These are phyloP conservation scores for Alligator mississippiensis DNA, from an alignment of 2,113 vertebrate species.

Conservation along the genomic window DNA sequence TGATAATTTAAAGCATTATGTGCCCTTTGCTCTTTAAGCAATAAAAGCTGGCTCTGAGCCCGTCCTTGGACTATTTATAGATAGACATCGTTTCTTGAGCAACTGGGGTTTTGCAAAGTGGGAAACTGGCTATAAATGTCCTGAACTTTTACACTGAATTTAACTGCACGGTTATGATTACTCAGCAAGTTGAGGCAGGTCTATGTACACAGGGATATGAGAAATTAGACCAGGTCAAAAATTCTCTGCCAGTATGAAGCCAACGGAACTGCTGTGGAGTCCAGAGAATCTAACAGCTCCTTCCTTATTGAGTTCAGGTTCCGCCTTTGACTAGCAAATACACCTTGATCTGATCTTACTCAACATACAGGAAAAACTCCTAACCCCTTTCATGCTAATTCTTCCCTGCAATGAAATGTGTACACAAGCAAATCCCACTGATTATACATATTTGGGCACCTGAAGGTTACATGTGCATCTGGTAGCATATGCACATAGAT, in stretches of 20 bases:
- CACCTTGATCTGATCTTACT: neutral
- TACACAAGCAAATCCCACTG: neutral
- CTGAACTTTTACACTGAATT: neutral
- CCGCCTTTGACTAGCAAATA: too few relatives aligned
- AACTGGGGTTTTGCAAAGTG: neutral
- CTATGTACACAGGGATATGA: neutral
- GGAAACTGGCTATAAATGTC: neutral
- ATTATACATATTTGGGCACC: neutral
- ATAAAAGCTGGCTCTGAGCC: fast-evolving
- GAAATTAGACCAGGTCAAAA: neutral
- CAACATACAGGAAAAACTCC: neutral
- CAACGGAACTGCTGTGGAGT: neutral
- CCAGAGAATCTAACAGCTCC: neutral
- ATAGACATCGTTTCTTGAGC: neutral
- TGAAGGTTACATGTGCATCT: neutral
- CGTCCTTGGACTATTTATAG: neutral
- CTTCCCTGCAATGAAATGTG: neutral
- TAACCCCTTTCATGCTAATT: neutral
- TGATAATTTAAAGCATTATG: neutral
- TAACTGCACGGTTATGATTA: neutral
- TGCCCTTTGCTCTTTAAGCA: fast-evolving
- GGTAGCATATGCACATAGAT: neutral
- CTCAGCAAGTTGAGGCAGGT: neutral
- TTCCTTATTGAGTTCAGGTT: neutral
- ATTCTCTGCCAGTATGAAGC: neutral